A percentile compares a stretch with the other conserved stretches of the same genome.
phyloP scores from a whole-genome alignment of 2,113 vertebrate species.

The Brachirus orientalis region DNA sequence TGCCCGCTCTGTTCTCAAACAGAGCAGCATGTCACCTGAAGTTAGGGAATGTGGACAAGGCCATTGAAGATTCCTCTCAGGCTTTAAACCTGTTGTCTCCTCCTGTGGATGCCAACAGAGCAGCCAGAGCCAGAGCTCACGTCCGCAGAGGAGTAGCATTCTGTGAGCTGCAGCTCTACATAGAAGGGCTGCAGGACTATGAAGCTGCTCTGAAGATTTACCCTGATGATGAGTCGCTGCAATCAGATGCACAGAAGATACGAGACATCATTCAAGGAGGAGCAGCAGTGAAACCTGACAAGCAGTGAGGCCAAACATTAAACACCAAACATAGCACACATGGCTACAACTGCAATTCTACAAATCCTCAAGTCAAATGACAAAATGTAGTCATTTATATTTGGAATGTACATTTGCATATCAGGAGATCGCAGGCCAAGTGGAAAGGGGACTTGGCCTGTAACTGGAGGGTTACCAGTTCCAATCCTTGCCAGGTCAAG shows the following conservation, averaged over 20 bases:
- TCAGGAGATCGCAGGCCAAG: no score
- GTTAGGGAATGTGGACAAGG: slow-evolving; percentile 92
- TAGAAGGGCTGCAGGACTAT: slow-evolving; percentile 94
- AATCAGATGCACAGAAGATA: slow-evolving; percentile 87
- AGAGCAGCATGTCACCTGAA: slow-evolving; percentile 96
- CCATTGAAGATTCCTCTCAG: slow-evolving; percentile 92
- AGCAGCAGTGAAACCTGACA: not conserved
- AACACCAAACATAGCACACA: no score
- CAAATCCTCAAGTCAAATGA: no score
- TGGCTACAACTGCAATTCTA: no score
- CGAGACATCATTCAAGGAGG: slow-evolving; percentile 61
- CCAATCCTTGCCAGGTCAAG: no score
- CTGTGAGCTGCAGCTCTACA: slow-evolving; percentile 90
- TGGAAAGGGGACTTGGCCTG: no score
- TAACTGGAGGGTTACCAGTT: no score
- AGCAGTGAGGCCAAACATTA: not conserved
- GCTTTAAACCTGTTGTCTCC: slow-evolving; percentile 91
- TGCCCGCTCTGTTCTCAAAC: slow-evolving; percentile 89
- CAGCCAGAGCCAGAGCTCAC: slow-evolving; percentile 86
- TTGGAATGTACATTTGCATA: no score
- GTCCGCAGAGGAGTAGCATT: slow-evolving; percentile 91
- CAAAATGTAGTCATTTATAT: no score
- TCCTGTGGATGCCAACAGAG: slow-evolving; percentile 86
- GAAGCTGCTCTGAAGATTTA: slow-evolving; percentile 91
- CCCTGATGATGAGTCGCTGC: slow-evolving; percentile 82